phyloP scores from a whole-genome alignment of 2,888 invertebrate species.

The Cheilosia impressa region DNA sequence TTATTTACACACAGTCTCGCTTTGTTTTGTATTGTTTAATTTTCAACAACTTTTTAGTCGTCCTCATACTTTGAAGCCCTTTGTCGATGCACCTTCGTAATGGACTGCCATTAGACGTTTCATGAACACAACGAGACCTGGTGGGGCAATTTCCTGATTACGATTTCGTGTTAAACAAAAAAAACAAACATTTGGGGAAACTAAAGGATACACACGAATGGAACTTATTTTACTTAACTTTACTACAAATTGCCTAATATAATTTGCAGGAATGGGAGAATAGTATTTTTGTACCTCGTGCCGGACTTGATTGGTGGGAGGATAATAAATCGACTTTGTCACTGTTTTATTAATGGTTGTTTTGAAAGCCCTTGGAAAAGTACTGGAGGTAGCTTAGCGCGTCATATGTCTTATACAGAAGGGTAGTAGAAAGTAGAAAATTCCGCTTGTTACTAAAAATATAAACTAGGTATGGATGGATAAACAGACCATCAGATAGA shows the following conservation, averaged over 20 bases:
- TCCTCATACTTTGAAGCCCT: background rate
- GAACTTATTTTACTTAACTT: slow-evolving; percentile 12
- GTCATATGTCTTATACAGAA: too few species aligned
- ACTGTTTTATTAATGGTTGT: slow-evolving; percentile 26
- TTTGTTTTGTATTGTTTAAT: slow-evolving; percentile 5
- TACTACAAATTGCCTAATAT: slow-evolving; percentile 39
- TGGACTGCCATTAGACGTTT: background rate
- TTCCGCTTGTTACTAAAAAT: too few species aligned
- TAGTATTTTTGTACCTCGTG: background rate
- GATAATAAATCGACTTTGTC: slow-evolving; percentile 22
- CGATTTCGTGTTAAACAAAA: slow-evolving; percentile 30
- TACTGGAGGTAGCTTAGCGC: too few species aligned
- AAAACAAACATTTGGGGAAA: background rate
- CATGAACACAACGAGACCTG: slow-evolving; percentile 22
- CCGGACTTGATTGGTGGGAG: slow-evolving; percentile 6
- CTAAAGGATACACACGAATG: background rate
- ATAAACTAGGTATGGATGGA: too few species aligned
- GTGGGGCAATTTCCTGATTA: slow-evolving; percentile 25
- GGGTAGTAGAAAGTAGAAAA: too few species aligned
- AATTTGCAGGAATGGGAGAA: background rate
- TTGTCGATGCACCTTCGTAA: background rate
- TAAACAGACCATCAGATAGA: too few species aligned
- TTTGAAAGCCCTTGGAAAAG: background rate
- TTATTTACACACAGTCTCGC: slow-evolving; percentile 29
- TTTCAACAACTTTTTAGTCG: slow-evolving; percentile 16